Evolutionary conservation across 2,113 vertebrate species (phyloP).

Genomic region (Struthidea cinerea): DNA sequence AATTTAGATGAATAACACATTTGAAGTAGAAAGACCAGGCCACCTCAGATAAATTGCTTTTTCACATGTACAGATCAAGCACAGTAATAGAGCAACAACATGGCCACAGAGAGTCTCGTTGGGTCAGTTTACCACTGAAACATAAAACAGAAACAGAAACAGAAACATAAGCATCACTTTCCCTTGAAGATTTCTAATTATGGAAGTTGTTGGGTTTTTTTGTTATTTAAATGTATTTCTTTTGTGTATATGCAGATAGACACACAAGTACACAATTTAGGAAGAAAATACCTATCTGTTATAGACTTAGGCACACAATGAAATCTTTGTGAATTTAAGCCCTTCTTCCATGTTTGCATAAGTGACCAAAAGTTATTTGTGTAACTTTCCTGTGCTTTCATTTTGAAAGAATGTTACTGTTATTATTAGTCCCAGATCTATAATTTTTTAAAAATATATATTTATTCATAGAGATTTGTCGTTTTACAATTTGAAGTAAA

Average conservation of each 20-base stretch:
- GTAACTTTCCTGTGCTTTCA: neutral
- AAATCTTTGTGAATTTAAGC: neutral
- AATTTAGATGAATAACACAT: neutral
- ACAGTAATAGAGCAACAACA: neutral
- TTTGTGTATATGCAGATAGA: neutral
- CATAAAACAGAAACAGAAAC: neutral
- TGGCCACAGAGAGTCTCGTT: neutral
- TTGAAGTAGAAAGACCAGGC: neutral
- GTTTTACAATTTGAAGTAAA: neutral
- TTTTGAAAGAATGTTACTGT: neutral
- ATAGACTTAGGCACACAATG: neutral
- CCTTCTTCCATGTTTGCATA: neutral
- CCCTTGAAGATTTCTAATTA: neutral
- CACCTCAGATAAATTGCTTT: neutral
- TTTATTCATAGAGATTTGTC: neutral
- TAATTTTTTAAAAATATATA: neutral
- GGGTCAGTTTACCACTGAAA: neutral
- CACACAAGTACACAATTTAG: neutral
- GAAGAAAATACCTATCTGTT: neutral
- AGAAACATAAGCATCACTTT: neutral
- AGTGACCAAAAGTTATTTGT: neutral
- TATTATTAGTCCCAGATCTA: neutral
- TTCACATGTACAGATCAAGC: neutral
- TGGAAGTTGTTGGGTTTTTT: neutral
- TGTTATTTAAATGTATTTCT: neutral